Percentiles rank a stretch among this genome's conserved stretches.
Conservation (phyloP, 2,113 vertebrate genomes). For the Psettodes erumei region DNA sequence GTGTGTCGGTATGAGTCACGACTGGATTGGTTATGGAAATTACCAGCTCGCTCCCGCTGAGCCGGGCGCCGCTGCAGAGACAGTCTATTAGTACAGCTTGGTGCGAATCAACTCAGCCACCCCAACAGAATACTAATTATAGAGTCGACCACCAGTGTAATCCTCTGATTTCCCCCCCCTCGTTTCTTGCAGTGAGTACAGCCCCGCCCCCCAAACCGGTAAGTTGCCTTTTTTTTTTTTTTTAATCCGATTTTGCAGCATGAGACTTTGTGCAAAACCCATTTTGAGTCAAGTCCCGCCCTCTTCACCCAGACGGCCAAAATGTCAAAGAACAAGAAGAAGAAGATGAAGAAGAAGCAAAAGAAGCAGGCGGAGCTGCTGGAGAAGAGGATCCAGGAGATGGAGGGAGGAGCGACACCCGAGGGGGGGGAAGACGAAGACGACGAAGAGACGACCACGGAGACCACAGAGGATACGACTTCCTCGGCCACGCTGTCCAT, state of each 20-base stretch:
- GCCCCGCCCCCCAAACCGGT: slow-evolving; percentile 95
- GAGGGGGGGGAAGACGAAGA: slow-evolving; percentile 79
- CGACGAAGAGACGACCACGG: slow-evolving; percentile 79
- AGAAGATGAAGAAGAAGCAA: slow-evolving; percentile 98
- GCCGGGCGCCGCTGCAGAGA: slow-evolving; percentile 27
- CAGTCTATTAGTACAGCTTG: slow-evolving; percentile 48
- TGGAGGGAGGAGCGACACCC: slow-evolving; percentile 85
- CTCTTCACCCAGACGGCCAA: slow-evolving; percentile 84
- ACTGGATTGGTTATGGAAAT: slow-evolving; percentile 63
- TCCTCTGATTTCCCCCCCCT: slow-evolving; percentile 12
- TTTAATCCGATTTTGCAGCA: neutral
- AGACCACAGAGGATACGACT: slow-evolving; percentile 81
- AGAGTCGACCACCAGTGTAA: slow-evolving; percentile 32
- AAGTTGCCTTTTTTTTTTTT: slow-evolving; percentile 73
- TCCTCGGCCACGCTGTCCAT: slow-evolving; percentile 61
- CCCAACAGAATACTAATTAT: slow-evolving; percentile 56
- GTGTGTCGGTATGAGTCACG: slow-evolving; percentile 63
- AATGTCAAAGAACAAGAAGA: slow-evolving; percentile 99
- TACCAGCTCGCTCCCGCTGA: slow-evolving; percentile 37
- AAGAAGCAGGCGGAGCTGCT: slow-evolving; percentile 94
- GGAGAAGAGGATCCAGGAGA: slow-evolving; percentile 93
- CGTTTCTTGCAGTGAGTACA: slow-evolving; percentile 90
- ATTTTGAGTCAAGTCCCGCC: neutral
- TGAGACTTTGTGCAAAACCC: neutral
- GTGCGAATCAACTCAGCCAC: slow-evolving; percentile 54